Evolutionary conservation across 2,888 invertebrate species (phyloP).

Genomic region (Orthosia cruda): DNA sequence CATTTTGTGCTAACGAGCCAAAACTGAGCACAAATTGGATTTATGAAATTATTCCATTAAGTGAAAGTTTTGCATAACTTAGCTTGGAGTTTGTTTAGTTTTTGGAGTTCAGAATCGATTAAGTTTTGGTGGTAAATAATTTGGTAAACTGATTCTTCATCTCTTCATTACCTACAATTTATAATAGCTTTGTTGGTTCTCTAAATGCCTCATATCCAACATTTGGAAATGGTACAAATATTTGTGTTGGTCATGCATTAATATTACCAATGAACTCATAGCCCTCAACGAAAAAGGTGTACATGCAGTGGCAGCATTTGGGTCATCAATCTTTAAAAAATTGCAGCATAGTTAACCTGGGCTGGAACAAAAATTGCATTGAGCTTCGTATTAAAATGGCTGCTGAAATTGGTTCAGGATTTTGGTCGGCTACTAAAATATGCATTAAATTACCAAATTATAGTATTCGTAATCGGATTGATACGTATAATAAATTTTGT

Average conservation of each 20-base stretch:
- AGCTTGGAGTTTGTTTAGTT: conserved; percentile 55
- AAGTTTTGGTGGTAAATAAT: conserved; percentile 46
- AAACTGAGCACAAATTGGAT: conserved; percentile 63
- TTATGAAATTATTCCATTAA: conserved; percentile 67
- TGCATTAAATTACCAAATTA: conserved; percentile 23
- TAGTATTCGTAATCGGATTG: neutral
- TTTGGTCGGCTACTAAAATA: conserved; percentile 3
- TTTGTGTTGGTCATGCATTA: conserved; percentile 33
- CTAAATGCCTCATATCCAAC: neutral
- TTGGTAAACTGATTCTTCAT: conserved; percentile 15
- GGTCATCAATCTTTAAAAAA: conserved; percentile 53
- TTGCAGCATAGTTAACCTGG: conserved; percentile 11
- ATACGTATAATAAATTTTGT: conserved; percentile 31
- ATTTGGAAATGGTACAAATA: conserved; percentile 41
- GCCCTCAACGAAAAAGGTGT: conserved; percentile 43
- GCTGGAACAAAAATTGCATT: conserved; percentile 10
- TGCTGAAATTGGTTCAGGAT: neutral
- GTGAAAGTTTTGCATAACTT: conserved; percentile 57
- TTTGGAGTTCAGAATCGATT: conserved; percentile 53
- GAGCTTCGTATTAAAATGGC: conserved; percentile 3
- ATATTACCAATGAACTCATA: conserved; percentile 55
- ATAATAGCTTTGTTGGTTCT: neutral
- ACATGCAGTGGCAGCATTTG: conserved; percentile 47
- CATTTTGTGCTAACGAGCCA: conserved; percentile 61
- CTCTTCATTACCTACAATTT: conserved; percentile 23